Evolutionary conservation across 1,140 invertebrate species (phyloP), one percentile per base, ranked within the genome.

Genomic region (Drosophila ogumai): DNA sequence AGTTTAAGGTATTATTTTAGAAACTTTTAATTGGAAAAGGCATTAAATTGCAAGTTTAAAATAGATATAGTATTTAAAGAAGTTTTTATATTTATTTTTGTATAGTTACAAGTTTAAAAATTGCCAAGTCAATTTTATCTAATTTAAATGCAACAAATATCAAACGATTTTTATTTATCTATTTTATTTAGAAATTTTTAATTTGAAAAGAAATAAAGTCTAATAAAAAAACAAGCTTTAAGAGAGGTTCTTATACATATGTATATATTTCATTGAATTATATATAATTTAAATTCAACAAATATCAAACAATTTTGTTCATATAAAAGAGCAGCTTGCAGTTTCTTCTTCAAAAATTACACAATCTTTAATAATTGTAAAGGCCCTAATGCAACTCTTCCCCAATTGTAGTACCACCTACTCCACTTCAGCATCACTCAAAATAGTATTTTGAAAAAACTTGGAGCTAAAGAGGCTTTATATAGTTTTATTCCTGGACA

Each of bases 361-460:
- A 56, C 34, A 56, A 40, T 19, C 19, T 15, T 28, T 4, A 28
- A 10, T 36, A 28, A 28, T 28, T 36, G 9, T 4, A 2, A 6
- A 9, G 5, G 5, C 15, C 9, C 19, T 31, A 31, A 13, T 64
- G 58, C 28, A 57, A 63, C 34, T 58, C 22, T 38, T 3, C 52
- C 19, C 8, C 13, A 52, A 54, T 54, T 25, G 38, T n/a, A 28
- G 6, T 6, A 28, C 32, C 12, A 10, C 15, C 15, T 19, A 3
- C 4, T 22, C 43, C 64, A 49, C 43, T 67, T 65, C 41, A 32
- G 60, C 3, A 15, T 10, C 64, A 67, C 43, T 67, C 43, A 2
- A 66, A 47, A 47, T 13, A 46, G 19, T 12, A 40, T 47, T 28
- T 49, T n/a, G 15, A 15, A 28, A 12, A 32, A 13, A 38, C 43